These are phyloP conservation scores for Amiota minor DNA, from an alignment of 2,888 invertebrate genomes.

Conservation along the genomic window DNA sequence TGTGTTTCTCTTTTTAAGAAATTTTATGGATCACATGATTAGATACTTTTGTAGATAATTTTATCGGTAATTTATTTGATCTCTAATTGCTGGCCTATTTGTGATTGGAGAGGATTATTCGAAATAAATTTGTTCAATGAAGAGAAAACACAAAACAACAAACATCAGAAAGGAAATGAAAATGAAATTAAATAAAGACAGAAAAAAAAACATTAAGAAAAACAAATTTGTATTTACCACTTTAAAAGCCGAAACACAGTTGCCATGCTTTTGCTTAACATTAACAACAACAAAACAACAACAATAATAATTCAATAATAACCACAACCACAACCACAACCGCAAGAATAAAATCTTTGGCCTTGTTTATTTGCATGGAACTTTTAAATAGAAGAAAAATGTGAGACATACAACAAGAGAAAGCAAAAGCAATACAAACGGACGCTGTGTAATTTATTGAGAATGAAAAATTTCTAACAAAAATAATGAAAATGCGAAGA, in stretches of 20 bases:
- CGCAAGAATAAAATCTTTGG: slow-evolving; percentile 6
- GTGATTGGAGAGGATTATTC: too few species aligned
- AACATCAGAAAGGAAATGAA: slow-evolving; percentile 1
- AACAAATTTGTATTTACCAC: not conserved
- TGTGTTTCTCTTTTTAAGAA: too few species aligned
- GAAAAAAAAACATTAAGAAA: not conserved
- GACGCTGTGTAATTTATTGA: slow-evolving; percentile 31
- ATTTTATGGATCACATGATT: too few species aligned
- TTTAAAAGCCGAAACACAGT: not conserved
- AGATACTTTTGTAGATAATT: too few species aligned
- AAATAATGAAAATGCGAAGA: slow-evolving; percentile 7
- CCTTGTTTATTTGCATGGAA: slow-evolving; percentile 35
- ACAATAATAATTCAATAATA: slow-evolving; percentile 6
- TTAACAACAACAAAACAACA: slow-evolving; percentile 5
- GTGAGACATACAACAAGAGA: not conserved
- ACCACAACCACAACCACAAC: not conserved
- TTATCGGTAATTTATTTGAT: too few species aligned
- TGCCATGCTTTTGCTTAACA: slow-evolving; percentile 4
- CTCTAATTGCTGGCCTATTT: too few species aligned
- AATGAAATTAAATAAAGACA: slow-evolving; percentile 26
- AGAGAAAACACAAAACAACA: not conserved
- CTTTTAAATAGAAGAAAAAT: not conserved
- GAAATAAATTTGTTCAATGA: too few species aligned
- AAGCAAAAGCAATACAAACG: not conserved
- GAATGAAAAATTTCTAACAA: slow-evolving; percentile 15